These are phyloP conservation scores for Frankliniella fusca DNA, from an alignment of 2,888 invertebrate genomes.

Conservation along the genomic window DNA sequence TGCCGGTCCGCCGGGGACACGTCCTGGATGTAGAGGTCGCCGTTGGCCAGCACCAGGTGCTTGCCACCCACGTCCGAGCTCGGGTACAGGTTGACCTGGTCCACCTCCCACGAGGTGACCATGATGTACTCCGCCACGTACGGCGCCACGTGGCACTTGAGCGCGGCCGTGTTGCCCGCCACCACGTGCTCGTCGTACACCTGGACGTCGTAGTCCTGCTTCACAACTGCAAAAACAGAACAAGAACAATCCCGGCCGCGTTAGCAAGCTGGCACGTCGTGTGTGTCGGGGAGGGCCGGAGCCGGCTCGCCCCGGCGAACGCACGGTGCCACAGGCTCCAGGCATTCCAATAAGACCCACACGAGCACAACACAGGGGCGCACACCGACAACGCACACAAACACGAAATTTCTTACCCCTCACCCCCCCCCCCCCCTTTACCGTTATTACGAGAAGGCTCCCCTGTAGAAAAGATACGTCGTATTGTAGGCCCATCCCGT, in stretches of 20 bases:
- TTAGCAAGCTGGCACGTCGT: background rate
- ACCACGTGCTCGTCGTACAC: slow-evolving; percentile 90
- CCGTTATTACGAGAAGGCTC: too few relatives aligned
- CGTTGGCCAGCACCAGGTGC: slow-evolving; percentile 73
- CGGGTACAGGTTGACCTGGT: slow-evolving; percentile 73
- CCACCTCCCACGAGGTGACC: slow-evolving; percentile 86
- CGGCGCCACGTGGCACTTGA: slow-evolving; percentile 83
- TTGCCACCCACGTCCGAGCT: slow-evolving; percentile 71
- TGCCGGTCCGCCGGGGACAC: slow-evolving; percentile 73
- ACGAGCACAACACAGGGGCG: too few relatives aligned
- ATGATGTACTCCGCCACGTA: slow-evolving; percentile 84
- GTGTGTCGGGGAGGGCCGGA: too few relatives aligned
- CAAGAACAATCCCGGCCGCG: background rate
- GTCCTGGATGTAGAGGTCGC: slow-evolving; percentile 77
- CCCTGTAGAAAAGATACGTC: too few relatives aligned
- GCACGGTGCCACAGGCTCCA: too few relatives aligned
- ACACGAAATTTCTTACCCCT: too few relatives aligned
- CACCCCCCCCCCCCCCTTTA: too few relatives aligned
- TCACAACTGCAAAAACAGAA: slow-evolving; percentile 61
- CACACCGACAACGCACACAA: too few relatives aligned
- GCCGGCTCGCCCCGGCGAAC: too few relatives aligned
- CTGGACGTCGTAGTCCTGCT: slow-evolving; percentile 81
- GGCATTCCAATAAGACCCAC: too few relatives aligned
- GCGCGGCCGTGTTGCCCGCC: slow-evolving; percentile 82
- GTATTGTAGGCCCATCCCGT: too few relatives aligned